Conservation (phyloP, 2,797 vertebrate genomes). For the Helicolenus hilgendorfi region DNA sequence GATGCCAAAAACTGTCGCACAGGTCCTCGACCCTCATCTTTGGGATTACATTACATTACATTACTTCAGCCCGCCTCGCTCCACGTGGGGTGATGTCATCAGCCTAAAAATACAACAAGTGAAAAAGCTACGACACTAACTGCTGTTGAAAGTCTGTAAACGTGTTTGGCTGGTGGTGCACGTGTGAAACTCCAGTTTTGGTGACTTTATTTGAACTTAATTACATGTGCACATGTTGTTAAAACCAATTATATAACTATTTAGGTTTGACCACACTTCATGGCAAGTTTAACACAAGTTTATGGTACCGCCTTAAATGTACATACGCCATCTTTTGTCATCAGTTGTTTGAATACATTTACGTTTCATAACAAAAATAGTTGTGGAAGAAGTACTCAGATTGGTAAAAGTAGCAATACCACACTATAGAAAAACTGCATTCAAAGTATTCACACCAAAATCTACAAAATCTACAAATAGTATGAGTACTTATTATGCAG, state of each 20-base stretch:
- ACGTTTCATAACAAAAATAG: no score
- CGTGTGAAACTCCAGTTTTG: not conserved
- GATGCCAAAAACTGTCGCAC: constrained; percentile 45
- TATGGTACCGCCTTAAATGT: not conserved
- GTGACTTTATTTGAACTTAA: no score
- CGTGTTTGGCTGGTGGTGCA: not conserved
- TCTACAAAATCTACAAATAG: not conserved
- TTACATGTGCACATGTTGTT: no score
- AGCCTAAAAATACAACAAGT: not conserved
- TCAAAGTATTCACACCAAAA: not conserved
- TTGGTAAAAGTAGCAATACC: no score
- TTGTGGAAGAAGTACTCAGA: no score
- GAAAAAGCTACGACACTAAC: not conserved
- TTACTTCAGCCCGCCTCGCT: constrained; percentile 25
- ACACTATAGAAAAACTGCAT: no score
- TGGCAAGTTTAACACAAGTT: not conserved
- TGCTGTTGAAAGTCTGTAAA: not conserved
- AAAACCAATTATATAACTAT: not conserved
- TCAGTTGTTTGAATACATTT: no score
- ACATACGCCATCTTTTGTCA: not conserved
- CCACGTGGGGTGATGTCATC: constrained; percentile 40
- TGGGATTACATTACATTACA: constrained; percentile 54
- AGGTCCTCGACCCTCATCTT: constrained; percentile 20
- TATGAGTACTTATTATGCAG: not conserved
- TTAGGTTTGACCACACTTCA: not conserved